These are phyloP conservation scores for Leuciscus idus DNA, from an alignment of 2,113 vertebrate genomes.

Conservation along the genomic window DNA sequence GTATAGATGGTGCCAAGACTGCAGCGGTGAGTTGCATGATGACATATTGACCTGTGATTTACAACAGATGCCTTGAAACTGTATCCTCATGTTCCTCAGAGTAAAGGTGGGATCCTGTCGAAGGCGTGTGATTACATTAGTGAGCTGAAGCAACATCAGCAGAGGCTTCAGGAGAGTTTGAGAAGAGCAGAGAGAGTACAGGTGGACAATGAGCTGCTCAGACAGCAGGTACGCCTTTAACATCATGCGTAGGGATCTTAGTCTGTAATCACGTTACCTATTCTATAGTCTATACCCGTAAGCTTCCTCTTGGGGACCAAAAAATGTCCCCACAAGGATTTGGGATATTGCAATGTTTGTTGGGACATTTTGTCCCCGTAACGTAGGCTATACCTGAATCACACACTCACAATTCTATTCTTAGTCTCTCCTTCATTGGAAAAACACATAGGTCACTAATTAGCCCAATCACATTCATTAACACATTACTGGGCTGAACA, in stretches of 20 bases:
- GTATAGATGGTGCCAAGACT: slow-evolving; percentile 86
- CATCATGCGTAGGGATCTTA: background rate
- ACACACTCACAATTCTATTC: background rate
- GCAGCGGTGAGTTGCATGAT: slow-evolving; percentile 78
- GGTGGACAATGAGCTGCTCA: slow-evolving; percentile 86
- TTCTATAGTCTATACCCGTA: background rate
- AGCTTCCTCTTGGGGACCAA: no score
- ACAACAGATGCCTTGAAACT: background rate
- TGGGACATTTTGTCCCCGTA: no score
- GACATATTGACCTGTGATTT: background rate
- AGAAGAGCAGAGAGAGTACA: slow-evolving; percentile 87
- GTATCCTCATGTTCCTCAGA: slow-evolving; percentile 67
- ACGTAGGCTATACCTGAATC: no score
- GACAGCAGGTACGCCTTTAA: slow-evolving; percentile 81
- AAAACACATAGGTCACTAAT: background rate
- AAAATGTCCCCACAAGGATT: no score
- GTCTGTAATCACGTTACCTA: background rate
- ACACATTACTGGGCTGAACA: background rate
- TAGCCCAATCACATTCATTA: background rate
- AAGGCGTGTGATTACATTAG: slow-evolving; percentile 93
- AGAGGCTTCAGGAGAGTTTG: slow-evolving; percentile 85
- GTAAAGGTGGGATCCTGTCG: slow-evolving; percentile 92
- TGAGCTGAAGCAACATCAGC: slow-evolving; percentile 87
- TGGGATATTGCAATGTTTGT: no score
- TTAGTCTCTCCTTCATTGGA: background rate